A percentile compares a stretch with the other conserved stretches of the same genome.
phyloP scores from a whole-genome alignment of 2,888 invertebrate species.

The Cryptophagus acutangulus region DNA sequence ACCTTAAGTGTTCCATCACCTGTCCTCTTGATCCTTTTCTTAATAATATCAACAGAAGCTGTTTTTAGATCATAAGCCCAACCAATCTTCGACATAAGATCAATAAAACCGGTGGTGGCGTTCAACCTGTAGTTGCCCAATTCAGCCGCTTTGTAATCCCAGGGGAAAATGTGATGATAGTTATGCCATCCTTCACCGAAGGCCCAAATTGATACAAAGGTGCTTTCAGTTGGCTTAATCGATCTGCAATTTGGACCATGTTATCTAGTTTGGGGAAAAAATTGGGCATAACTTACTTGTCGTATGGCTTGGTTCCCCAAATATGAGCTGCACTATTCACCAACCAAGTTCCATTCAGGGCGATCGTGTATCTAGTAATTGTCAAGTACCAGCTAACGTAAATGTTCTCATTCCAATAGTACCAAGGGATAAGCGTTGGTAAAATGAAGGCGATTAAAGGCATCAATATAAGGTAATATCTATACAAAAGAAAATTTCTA shows the following conservation, averaged over 20 bases:
- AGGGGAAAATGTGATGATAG: constrained; percentile 89
- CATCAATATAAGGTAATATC: constrained; percentile 72
- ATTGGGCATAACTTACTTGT: constrained; percentile 56
- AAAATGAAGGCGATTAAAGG: constrained; percentile 73
- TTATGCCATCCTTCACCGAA: constrained; percentile 93
- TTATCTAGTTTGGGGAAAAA: neutral
- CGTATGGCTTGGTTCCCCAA: constrained; percentile 87
- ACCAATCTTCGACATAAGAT: constrained; percentile 53
- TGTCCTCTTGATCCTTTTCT: constrained; percentile 54
- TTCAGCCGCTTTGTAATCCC: constrained; percentile 90
- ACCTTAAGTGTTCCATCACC: constrained; percentile 2
- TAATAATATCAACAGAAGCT: constrained; percentile 62
- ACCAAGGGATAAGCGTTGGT: constrained; percentile 73
- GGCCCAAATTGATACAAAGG: constrained; percentile 64
- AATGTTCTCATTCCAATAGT: constrained; percentile 58
- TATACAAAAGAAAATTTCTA: constrained; percentile 42
- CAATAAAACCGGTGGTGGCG: constrained; percentile 38
- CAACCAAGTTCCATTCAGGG: constrained; percentile 84
- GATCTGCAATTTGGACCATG: constrained; percentile 49
- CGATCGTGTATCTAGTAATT: constrained; percentile 65
- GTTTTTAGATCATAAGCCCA: constrained; percentile 82
- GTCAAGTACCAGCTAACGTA: constrained; percentile 69
- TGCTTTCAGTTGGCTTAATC: constrained; percentile 76
- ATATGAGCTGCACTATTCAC: constrained; percentile 93
- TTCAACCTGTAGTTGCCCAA: constrained; percentile 53